A percentile compares a stretch with the other conserved stretches of the same genome.
Evolutionary conservation across 2,113 vertebrate genomes (phyloP).

Genomic region (Podarcis cretensis): DNA sequence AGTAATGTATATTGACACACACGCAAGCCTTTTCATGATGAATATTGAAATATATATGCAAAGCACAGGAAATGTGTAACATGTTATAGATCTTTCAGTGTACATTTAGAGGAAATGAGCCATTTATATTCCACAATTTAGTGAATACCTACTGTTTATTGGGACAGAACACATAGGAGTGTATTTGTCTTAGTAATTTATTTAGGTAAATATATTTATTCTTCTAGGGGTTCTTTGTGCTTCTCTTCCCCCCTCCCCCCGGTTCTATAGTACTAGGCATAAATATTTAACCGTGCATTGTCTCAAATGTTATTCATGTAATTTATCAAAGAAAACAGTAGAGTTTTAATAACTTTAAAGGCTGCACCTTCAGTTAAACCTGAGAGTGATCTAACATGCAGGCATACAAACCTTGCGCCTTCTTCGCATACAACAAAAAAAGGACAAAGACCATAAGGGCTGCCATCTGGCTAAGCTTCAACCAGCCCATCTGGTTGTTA

Average conservation of each 20-base stretch:
- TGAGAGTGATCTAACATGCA: conserved; percentile 77
- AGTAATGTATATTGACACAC: conserved; percentile 88
- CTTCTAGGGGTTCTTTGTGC: conserved; percentile 81
- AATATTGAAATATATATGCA: conserved; percentile 92
- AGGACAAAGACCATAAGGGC: conserved; percentile 31
- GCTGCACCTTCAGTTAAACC: conserved; percentile 82
- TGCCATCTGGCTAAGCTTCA: not conserved
- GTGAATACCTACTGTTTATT: conserved; percentile 90
- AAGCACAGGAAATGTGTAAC: conserved; percentile 85
- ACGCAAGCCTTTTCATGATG: conserved; percentile 86
- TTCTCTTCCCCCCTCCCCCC: conserved; percentile 61
- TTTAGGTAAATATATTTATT: conserved; percentile 91
- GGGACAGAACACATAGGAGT: conserved; percentile 87
- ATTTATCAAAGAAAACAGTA: conserved; percentile 84
- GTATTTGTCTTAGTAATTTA: conserved; percentile 91
- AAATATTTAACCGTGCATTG: conserved; percentile 89
- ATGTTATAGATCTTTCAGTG: conserved; percentile 89
- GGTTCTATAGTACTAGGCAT: conserved; percentile 83
- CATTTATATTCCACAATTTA: conserved; percentile 91
- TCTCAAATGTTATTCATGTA: conserved; percentile 88
- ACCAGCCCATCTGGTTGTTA: not conserved
- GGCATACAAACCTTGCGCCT: conserved; percentile 50
- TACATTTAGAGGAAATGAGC: conserved; percentile 88
- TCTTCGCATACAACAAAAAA: conserved; percentile 31
- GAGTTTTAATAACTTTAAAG: conserved; percentile 83